Evolutionary conservation across 2,888 invertebrate species (phyloP).

Genomic region (Drosophila rellima): DNA sequence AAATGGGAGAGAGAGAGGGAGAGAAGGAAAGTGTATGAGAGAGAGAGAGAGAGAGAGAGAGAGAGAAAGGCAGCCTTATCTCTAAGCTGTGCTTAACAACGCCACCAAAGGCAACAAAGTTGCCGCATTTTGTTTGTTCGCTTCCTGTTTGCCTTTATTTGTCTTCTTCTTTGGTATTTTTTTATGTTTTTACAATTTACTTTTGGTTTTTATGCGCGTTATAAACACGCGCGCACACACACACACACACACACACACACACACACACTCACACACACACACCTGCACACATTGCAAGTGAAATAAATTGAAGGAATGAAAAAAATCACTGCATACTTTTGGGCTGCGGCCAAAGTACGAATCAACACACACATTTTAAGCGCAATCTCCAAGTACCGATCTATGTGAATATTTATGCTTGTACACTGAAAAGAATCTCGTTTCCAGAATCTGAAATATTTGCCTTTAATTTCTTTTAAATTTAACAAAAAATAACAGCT

Average conservation of each 20-base stretch:
- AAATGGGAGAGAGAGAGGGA: not conserved
- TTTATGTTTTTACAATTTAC: constrained; percentile 29
- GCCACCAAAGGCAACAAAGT: constrained; percentile 50
- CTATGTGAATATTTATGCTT: constrained; percentile 25
- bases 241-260: constrained; percentile 16
- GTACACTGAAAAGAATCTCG: not conserved
- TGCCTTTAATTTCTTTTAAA: not conserved
- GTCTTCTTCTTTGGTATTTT: constrained; percentile 1
- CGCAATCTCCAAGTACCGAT: constrained; percentile 34
- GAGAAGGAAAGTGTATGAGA: too few species aligned
- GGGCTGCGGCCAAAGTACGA: constrained; percentile 21
- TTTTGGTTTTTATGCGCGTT: constrained; percentile 40
- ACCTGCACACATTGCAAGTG: constrained; percentile 7
- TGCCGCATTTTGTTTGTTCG: constrained; percentile 34
- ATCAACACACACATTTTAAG: constrained; percentile 14
- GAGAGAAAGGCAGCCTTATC: constrained; percentile 23
- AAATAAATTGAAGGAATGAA: constrained; percentile 8
- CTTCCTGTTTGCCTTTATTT: constrained; percentile 30
- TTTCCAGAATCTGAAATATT: not conserved
- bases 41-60: not conserved
- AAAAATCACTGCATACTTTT: constrained; percentile 46
- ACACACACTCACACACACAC: too few species aligned
- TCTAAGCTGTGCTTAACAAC: constrained; percentile 50
- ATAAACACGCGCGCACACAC: constrained; percentile 29
- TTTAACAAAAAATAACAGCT: too few species aligned